Base-by-base conservation (phyloP, 2,797 vertebrate genomes). In the Cyprinodon diabolis region DNA sequence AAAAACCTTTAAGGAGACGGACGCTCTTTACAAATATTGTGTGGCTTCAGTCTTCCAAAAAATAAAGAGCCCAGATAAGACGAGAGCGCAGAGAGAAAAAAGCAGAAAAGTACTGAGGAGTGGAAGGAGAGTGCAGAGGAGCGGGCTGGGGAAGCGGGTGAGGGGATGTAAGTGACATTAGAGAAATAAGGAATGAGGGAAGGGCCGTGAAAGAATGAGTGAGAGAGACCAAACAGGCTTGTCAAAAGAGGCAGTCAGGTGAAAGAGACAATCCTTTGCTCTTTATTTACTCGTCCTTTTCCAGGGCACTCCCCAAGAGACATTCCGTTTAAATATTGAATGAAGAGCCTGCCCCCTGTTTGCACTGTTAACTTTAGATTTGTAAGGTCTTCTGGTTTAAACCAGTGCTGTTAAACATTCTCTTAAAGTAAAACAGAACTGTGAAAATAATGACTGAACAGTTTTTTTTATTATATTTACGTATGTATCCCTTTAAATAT, bases 251-350 rank as follows among this genome's bases (percentile, higher is more conserved):
- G 86, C 92, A 92, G 80, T 90, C 87, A 90, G 89, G 90, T 91
- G 91, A 90, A 94, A 95, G 91, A 93, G 93, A 95, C 94, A 92
- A 91, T 87, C 88, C 76, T 86, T 89, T 76, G 69, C 85, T 91
- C 90, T 92, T 90, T 93, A 93, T 94, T 94, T 94, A 93, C 91
- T 81, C 83, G 74, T 87, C 85, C 87, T 78, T 87, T 90, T 92
- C 81, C 91, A 90, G 91, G 90, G 90, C 91, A 90, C 85, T 62
- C 88, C 91, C 85, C 93, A 54, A 13, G 85, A 89, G 93, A 65
- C 75, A 0, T 79, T 89, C 83, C 74, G 75, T 80, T 90, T 95
- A 91, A 95, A 95, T 95, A 94, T 95, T 95, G 94, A 87, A 95
- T 91, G 87, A 91, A 66, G 68, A 86, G 75, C 74, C 84, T 79